Percentiles rank a stretch among this genome's conserved stretches.
Evolutionary conservation across 1,140 invertebrate species (phyloP).

Genomic region (Chironomus tepperi): DNA sequence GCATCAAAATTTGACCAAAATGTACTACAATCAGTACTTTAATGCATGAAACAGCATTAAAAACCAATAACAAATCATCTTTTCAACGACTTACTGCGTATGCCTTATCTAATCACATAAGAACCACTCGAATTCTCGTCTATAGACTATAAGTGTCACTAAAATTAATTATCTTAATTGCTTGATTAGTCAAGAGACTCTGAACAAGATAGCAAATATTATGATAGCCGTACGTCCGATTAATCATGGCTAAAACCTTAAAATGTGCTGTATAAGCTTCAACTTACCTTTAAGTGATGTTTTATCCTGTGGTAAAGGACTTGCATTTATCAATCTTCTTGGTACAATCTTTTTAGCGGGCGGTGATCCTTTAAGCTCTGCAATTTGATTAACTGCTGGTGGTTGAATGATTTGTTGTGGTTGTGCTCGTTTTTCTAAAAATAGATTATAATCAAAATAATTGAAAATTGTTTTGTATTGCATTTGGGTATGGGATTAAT

Average conservation of each 20-base stretch:
- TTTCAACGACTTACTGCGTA: too few relatives aligned
- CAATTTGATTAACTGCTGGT: neutral
- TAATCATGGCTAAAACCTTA: neutral
- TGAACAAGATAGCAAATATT: neutral
- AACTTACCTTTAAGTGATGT: slow-evolving; percentile 17
- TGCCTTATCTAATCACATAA: too few relatives aligned
- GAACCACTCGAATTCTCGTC: too few relatives aligned
- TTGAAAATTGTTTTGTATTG: neutral
- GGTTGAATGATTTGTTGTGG: neutral
- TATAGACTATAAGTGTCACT: too few relatives aligned
- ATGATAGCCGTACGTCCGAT: neutral
- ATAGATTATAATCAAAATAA: neutral
- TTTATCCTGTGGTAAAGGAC: neutral
- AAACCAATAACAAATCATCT: too few relatives aligned
- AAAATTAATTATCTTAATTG: too few relatives aligned
- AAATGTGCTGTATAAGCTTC: neutral
- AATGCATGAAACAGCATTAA: too few relatives aligned
- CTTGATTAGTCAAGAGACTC: too few relatives aligned
- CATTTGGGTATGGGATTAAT: too few relatives aligned
- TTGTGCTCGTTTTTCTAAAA: slow-evolving; percentile 25
- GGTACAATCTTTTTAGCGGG: slow-evolving; percentile 21
- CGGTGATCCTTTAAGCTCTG: slow-evolving; percentile 15
- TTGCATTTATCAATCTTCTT: neutral
- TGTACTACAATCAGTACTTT: too few relatives aligned
- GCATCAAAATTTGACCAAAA: too few relatives aligned